phyloP scores from a whole-genome alignment of 2,888 invertebrate genomes.

The Tiliacea citrago region DNA sequence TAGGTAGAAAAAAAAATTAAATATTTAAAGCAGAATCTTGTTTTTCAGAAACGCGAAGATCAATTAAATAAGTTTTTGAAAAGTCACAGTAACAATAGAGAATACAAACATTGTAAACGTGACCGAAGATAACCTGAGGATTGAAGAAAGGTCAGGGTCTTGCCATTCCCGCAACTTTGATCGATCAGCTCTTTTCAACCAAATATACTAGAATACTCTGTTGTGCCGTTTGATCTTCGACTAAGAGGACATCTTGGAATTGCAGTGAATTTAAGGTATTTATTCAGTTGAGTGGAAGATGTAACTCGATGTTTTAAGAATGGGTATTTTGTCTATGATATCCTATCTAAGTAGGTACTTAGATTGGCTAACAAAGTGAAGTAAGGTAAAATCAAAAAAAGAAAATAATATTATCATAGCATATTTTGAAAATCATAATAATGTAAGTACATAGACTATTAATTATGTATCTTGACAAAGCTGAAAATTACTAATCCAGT shows the following conservation, averaged over 20 bases:
- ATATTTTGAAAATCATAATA: too few relatives aligned
- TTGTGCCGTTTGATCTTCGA: constrained; percentile 24
- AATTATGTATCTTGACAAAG: too few relatives aligned
- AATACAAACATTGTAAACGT: constrained; percentile 23
- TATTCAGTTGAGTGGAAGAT: constrained; percentile 29
- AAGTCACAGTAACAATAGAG: constrained; percentile 5
- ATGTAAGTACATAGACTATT: too few relatives aligned
- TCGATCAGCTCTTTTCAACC: constrained; percentile 42
- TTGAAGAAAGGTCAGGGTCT: constrained; percentile 44
- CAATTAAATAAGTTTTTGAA: background rate
- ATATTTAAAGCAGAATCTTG: background rate
- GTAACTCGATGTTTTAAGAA: background rate
- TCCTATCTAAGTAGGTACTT: background rate
- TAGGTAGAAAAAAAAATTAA: background rate
- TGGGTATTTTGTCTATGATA: background rate
- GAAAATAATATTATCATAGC: too few relatives aligned
- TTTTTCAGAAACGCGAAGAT: background rate
- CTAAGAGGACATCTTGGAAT: constrained; percentile 29
- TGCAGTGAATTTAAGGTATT: constrained; percentile 17
- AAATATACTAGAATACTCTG: constrained; percentile 27
- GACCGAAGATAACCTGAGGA: constrained; percentile 47
- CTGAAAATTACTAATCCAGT: too few relatives aligned
- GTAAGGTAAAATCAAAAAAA: background rate
- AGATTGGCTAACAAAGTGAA: background rate
- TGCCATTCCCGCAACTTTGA: constrained; percentile 22